phyloP scores from a whole-genome alignment of 2,888 invertebrate genomes.

The Pollenia angustigena region DNA sequence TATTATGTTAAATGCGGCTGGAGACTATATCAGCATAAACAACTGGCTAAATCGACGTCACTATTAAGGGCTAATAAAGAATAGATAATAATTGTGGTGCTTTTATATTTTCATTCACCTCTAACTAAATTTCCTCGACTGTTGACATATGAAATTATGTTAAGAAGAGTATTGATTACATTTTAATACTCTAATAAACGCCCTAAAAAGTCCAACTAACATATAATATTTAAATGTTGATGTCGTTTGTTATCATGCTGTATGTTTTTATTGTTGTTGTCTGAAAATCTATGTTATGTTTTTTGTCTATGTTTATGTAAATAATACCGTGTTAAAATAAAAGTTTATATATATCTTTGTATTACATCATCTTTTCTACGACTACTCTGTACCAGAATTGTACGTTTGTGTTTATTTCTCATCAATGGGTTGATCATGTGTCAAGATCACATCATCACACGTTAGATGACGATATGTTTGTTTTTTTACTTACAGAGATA shows the following conservation, averaged over 20 bases:
- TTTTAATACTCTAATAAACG: constrained; percentile 69
- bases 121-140: constrained; percentile 20
- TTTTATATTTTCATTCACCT: neutral
- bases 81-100: neutral
- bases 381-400: neutral
- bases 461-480: constrained; percentile 13
- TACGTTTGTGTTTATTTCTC: constrained; percentile 5
- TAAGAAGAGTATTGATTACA: constrained; percentile 59
- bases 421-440: constrained; percentile 57
- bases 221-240: constrained; percentile 43
- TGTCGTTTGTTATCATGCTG: constrained; percentile 1
- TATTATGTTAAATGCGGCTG: no score
- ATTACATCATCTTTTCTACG: constrained; percentile 20
- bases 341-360: neutral
- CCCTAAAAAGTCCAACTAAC: constrained; percentile 55
- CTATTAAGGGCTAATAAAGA: no score
- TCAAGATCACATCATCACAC: constrained; percentile 64
- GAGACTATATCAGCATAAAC: no score
- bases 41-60: no score
- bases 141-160: constrained; percentile 1
- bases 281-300: neutral
- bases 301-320: constrained; percentile 41
- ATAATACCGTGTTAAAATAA: constrained; percentile 38
- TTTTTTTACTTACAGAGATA: constrained; percentile 1
- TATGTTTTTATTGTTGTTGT: neutral